These are phyloP conservation scores for Molossus alvarezi DNA, from an alignment of 2,797 vertebrate species.

Conservation along the genomic window DNA sequence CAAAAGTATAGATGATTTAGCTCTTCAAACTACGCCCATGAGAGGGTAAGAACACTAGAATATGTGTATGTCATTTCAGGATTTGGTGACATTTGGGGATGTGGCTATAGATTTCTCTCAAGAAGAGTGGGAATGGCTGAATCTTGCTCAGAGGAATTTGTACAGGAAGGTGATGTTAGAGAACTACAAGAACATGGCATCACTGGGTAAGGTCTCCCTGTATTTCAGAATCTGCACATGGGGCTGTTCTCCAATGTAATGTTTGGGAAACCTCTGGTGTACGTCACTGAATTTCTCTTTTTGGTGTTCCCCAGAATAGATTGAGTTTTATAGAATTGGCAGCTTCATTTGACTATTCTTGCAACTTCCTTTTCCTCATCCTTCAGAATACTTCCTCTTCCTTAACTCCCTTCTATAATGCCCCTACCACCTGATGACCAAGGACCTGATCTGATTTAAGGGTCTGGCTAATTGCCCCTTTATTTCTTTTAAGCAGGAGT, in stretches of 20 bases:
- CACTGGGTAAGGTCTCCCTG: constrained; percentile 73
- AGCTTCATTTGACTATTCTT: neutral
- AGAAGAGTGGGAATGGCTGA: constrained; percentile 84
- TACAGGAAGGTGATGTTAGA: constrained; percentile 84
- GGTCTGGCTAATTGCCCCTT: constrained; percentile 59
- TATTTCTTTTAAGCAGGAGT: constrained; percentile 77
- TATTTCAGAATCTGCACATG: neutral
- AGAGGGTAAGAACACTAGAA: neutral
- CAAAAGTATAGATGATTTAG: neutral
- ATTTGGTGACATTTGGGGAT: constrained; percentile 82
- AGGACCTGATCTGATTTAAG: neutral
- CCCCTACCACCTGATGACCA: neutral
- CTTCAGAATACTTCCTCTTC: neutral
- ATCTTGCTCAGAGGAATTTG: constrained; percentile 74
- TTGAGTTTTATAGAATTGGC: neutral
- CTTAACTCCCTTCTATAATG: neutral
- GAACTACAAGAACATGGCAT: constrained; percentile 79
- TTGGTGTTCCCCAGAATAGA: neutral
- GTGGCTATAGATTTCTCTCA: constrained; percentile 81
- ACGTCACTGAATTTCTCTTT: neutral
- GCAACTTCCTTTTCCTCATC: neutral
- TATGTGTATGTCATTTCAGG: constrained; percentile 75
- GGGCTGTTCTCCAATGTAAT: neutral
- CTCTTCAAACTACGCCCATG: neutral
- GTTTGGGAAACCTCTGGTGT: neutral